A percentile compares a stretch with the other conserved stretches of the same genome.
These are phyloP conservation scores for Lasioglossum leucozonium DNA, from an alignment of 2,888 invertebrate species.

Conservation along the genomic window DNA sequence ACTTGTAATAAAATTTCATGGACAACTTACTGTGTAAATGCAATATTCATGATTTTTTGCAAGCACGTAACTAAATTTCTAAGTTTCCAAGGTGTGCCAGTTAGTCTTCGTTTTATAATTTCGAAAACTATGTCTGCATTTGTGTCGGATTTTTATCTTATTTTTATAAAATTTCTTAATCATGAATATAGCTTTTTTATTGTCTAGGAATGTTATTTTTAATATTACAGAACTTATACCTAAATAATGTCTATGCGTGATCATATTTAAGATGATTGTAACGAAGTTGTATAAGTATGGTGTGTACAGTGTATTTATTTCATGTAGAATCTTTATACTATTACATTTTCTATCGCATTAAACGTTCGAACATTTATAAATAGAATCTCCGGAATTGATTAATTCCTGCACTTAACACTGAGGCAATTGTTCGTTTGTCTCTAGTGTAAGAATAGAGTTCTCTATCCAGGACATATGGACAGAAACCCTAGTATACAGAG, in stretches of 20 bases:
- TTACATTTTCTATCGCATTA: not conserved
- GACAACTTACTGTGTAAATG: conserved; percentile 3
- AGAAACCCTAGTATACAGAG: conserved; percentile 81
- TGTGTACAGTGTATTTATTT: conserved; percentile 6
- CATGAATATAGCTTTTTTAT: not conserved
- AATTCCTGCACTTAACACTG: not conserved
- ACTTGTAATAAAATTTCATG: not conserved
- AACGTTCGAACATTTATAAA: not conserved
- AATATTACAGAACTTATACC: not conserved
- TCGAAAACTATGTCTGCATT: not conserved
- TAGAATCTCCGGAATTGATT: not conserved
- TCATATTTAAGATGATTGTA: not conserved
- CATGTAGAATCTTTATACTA: not conserved
- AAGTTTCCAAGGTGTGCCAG: not conserved
- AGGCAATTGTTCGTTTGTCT: conserved; percentile 59
- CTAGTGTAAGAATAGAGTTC: conserved; percentile 73
- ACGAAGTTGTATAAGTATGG: not conserved
- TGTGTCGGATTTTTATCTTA: not conserved
- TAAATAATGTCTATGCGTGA: not conserved
- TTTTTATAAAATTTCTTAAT: not conserved
- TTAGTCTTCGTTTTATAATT: not conserved
- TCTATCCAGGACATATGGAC: conserved; percentile 80
- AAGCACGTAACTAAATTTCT: not conserved
- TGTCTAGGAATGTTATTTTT: not conserved
- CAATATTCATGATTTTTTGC: not conserved